Evolutionary conservation across 2,113 vertebrate genomes (phyloP), one percentile per base, ranked within the genome.

Genomic region (Eurystomus gularis): DNA sequence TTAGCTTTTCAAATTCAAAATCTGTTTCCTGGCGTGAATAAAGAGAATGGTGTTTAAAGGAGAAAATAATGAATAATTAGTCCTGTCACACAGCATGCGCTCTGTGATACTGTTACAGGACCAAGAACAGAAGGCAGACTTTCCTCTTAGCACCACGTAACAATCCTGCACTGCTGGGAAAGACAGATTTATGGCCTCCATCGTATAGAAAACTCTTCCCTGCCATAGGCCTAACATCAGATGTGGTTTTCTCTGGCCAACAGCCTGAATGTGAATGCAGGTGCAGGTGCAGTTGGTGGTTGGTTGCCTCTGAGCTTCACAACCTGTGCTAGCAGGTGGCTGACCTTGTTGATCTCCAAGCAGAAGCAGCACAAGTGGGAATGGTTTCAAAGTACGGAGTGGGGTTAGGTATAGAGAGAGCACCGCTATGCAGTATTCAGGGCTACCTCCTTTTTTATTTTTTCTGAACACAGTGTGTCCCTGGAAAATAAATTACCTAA

Each of bases 41-140:
- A 52, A 81, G 35, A 72, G 39, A 57, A 28, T 82, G 86, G 40
- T 65, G 24, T 80, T 93, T 94, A 68, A 86, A 71, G 75, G 61
- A 93, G 37, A 70, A 82, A 96, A 93, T 93, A 93, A 77, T 96
- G 75, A 70, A 18, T 91, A 90, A 93, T 94, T 88, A 91, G 44
- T 84, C 23, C 24, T 82, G 93, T 93, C 52, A 68, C 94, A 57
- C 75, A 90, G 92, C 54, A 4, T 66, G 93, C 0, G 8, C 40
- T 65, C 78, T 88, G 75, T 89, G 84, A 80, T 90, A 66, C 6
- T 95, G 57, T 70, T 88, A 66, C 58, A 76, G 37, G 61, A 84
- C 58, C 7, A 40, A 64, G 83, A 88, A 33, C 33, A 57, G 71
- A 93, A 68, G 55, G 28, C 73, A 94, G 61, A 39, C 60, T 86